phyloP scores from a whole-genome alignment of 2,113 vertebrate species.

The Ceyx melanurus region DNA sequence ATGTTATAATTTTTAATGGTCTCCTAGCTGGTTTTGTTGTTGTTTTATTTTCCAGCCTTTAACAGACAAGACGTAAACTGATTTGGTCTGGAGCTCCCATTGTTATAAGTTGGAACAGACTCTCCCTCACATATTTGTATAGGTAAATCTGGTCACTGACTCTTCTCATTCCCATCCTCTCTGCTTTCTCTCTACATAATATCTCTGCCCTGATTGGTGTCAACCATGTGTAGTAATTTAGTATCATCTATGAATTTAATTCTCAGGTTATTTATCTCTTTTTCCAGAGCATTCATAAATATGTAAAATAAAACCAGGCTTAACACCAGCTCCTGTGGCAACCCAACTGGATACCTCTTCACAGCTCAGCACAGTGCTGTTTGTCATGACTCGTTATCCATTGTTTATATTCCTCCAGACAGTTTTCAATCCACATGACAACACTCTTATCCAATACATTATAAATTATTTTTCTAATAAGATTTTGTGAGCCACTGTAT shows the following conservation, averaged over 20 bases:
- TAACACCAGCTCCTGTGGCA: constrained; percentile 1
- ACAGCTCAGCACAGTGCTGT: neutral
- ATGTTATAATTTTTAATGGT: neutral
- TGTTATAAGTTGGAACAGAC: neutral
- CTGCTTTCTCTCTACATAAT: neutral
- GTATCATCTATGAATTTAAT: neutral
- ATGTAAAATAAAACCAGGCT: constrained; percentile 28
- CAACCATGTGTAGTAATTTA: neutral
- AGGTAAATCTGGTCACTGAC: neutral
- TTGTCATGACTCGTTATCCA: constrained; percentile 35
- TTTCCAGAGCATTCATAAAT: constrained; percentile 41
- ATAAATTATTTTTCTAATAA: constrained; percentile 41
- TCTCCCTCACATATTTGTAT: neutral
- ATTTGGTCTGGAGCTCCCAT: neutral
- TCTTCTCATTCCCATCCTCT: neutral
- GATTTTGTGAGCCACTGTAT: constrained; percentile 16
- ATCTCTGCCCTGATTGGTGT: neutral
- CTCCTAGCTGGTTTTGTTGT: neutral
- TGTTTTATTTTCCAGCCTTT: neutral
- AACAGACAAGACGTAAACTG: neutral
- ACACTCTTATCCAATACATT: neutral
- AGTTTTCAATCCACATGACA: neutral
- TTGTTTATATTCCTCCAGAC: constrained; percentile 4
- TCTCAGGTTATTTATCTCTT: constrained; percentile 8
- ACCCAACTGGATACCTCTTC: neutral